These are phyloP conservation scores for Kradibia gibbosae DNA, from an alignment of 1,140 invertebrate genomes.

Conservation along the genomic window DNA sequence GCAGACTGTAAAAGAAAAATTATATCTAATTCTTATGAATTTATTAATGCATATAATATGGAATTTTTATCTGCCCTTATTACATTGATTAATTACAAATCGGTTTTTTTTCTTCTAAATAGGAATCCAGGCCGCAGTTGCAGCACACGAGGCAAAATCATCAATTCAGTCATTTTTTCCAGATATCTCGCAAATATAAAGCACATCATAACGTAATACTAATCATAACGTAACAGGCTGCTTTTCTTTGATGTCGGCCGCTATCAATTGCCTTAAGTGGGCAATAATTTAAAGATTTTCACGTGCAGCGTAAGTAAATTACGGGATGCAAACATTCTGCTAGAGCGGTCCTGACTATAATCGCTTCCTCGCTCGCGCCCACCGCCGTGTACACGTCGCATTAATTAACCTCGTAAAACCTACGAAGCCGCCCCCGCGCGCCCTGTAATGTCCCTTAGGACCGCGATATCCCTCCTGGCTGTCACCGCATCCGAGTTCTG, in stretches of 20 bases:
- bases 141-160: not conserved
- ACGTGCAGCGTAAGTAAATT: not conserved
- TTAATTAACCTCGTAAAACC: conserved; percentile 43
- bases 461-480: not conserved
- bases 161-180: not conserved
- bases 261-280: conserved; percentile 11
- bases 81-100: not conserved
- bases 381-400: not conserved
- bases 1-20: not conserved
- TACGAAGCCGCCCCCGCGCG: conserved; percentile 27
- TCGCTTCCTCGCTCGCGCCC: too few relatives aligned
- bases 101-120: not conserved
- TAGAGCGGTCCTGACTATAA: too few relatives aligned
- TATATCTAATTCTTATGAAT: not conserved
- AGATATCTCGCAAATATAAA: conserved; percentile 21
- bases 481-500: conserved; percentile 13
- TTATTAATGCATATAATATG: not conserved
- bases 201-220: too few relatives aligned
- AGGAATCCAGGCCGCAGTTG: too few relatives aligned
- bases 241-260: not conserved
- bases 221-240: not conserved
- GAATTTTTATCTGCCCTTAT: not conserved
- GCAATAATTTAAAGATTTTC: conserved; percentile 16
- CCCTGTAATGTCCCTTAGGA: not conserved
- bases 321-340: conserved; percentile 1